Percentiles rank a stretch among this genome's conserved stretches.
These are phyloP conservation scores for Poecilus cupreus DNA, from an alignment of 2,888 invertebrate species.

Conservation along the genomic window DNA sequence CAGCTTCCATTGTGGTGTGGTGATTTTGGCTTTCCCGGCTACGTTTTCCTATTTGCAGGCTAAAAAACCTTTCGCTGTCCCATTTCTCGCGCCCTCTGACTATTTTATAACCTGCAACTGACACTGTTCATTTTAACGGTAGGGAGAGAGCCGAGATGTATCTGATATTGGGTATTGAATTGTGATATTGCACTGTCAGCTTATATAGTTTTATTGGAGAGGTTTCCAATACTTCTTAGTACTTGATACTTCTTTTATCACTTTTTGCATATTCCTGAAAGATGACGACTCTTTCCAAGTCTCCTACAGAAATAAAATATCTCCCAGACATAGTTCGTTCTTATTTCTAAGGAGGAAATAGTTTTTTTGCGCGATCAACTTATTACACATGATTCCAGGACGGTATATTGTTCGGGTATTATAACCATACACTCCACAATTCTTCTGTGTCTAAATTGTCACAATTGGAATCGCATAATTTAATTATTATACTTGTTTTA, in stretches of 20 bases:
- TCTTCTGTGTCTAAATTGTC: too few relatives aligned
- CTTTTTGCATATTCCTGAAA: too few relatives aligned
- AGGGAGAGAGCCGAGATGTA: neutral
- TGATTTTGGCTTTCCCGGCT: neutral
- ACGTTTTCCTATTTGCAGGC: conserved; percentile 26
- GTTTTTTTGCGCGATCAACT: too few relatives aligned
- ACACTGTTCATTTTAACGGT: conserved; percentile 33
- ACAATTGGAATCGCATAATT: too few relatives aligned
- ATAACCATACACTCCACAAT: too few relatives aligned
- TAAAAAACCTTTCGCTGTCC: conserved; percentile 1
- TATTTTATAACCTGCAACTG: conserved; percentile 31
- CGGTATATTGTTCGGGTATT: too few relatives aligned
- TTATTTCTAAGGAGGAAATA: too few relatives aligned
- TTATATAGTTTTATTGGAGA: conserved; percentile 17
- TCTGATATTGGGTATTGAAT: conserved; percentile 3
- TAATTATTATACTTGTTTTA: too few relatives aligned
- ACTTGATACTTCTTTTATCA: neutral
- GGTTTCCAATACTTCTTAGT: neutral
- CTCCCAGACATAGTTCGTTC: too few relatives aligned
- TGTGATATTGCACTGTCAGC: conserved; percentile 32
- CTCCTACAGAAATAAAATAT: too few relatives aligned
- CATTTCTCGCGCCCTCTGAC: neutral
- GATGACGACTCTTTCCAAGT: too few relatives aligned
- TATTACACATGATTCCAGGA: too few relatives aligned
- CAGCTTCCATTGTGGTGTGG: conserved; percentile 5